These are phyloP conservation scores for Ariolimax columbianus DNA, from an alignment of 2,888 invertebrate genomes.

Conservation along the genomic window DNA sequence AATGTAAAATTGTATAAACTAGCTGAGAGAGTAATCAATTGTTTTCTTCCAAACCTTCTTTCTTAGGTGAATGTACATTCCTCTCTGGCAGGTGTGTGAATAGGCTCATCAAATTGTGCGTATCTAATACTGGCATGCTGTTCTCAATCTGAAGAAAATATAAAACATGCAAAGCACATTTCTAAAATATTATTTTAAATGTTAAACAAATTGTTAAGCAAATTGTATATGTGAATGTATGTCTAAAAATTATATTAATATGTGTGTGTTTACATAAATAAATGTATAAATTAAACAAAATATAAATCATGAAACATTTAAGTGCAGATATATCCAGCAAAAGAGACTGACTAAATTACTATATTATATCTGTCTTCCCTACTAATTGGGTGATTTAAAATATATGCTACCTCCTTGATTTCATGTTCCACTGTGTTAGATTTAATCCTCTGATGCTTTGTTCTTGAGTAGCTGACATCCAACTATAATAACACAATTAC, in stretches of 20 bases:
- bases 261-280: no score
- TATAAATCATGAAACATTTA: no score
- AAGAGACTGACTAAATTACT: no score
- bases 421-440: constrained; percentile 66
- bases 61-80: constrained; percentile 62
- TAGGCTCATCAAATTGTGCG: constrained; percentile 66
- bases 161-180: background rate
- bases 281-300: no score
- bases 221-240: no score
- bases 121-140: constrained; percentile 75
- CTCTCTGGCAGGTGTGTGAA: constrained; percentile 71
- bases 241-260: no score
- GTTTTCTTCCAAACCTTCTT: constrained; percentile 53
- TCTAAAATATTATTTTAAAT: no score
- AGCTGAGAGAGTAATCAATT: background rate
- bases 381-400: no score
- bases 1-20: no score
- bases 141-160: constrained; percentile 58
- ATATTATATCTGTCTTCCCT: no score
- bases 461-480: constrained; percentile 70
- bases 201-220: no score
- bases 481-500: constrained; percentile 58
- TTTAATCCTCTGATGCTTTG: constrained; percentile 60
- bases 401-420: constrained; percentile 63
- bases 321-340: no score